A percentile compares a stretch with the other conserved stretches of the same genome.
phyloP scores from a whole-genome alignment of 2,888 invertebrate genomes.

The Melanargia galathea region DNA sequence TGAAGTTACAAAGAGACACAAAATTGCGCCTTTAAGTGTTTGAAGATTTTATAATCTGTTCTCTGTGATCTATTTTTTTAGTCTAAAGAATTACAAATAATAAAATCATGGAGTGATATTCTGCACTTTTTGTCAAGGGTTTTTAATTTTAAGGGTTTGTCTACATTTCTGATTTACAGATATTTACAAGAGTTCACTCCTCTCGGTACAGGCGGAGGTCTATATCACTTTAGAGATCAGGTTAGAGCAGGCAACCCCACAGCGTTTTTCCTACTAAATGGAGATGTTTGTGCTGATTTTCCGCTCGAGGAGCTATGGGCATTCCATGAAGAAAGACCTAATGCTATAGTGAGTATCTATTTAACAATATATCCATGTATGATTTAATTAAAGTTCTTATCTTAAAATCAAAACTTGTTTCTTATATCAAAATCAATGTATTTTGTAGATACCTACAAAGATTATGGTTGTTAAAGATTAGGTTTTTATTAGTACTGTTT shows the following conservation, averaged over 20 bases:
- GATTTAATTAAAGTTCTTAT: not conserved
- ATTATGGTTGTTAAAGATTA: not conserved
- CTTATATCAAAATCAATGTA: not conserved
- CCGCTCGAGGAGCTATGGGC: conserved; percentile 91
- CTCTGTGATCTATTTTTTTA: too few relatives aligned
- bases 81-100: too few relatives aligned
- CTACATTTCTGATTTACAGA: conserved; percentile 62
- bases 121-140: too few relatives aligned
- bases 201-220: conserved; percentile 97
- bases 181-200: conserved; percentile 98
- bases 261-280: conserved; percentile 97
- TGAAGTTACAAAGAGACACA: too few relatives aligned
- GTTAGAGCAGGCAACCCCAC: conserved; percentile 93
- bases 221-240: conserved; percentile 98
- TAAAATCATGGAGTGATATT: too few relatives aligned
- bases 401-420: not conserved
- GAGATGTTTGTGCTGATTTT: conserved; percentile 98
- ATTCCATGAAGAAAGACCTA: conserved; percentile 85
- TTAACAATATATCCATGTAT: conserved; percentile 14
- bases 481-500: too few relatives aligned
- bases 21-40: too few relatives aligned
- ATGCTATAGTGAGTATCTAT: conserved; percentile 75
- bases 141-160: not conserved
- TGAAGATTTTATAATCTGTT: too few relatives aligned
- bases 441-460: not conserved